Evolutionary conservation across 2,888 invertebrate species (phyloP).

Genomic region (Chalcosyrphus nemorum): DNA sequence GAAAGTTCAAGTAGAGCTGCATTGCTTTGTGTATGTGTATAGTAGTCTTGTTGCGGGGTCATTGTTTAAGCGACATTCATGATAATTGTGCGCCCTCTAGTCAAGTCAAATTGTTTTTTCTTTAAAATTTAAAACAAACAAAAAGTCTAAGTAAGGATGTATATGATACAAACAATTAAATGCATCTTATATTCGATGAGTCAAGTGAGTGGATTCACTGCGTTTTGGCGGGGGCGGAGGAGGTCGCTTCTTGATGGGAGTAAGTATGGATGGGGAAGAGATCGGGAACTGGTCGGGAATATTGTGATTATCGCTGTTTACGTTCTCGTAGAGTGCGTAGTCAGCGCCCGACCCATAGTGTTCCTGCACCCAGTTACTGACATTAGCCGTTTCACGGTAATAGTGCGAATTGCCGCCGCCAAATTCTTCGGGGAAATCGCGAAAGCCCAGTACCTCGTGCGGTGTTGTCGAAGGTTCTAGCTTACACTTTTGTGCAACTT

Average conservation of each 20-base stretch:
- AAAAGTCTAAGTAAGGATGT: neutral
- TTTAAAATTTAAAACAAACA: constrained; percentile 7
- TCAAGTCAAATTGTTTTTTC: constrained; percentile 12
- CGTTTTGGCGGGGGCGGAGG: constrained; percentile 96
- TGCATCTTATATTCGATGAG: constrained; percentile 79
- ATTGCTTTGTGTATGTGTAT: constrained; percentile 20
- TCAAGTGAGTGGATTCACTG: constrained; percentile 92
- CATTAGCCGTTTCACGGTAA: constrained; percentile 86
- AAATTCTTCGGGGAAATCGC: constrained; percentile 87
- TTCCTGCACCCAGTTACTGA: constrained; percentile 94
- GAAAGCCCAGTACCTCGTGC: constrained; percentile 94
- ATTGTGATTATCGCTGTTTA: constrained; percentile 81
- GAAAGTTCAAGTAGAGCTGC: constrained; percentile 39
- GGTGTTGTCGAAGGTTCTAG: constrained; percentile 93
- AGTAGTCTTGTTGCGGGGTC: constrained; percentile 38
- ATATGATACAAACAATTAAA: constrained; percentile 18
- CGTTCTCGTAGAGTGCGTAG: constrained; percentile 87
- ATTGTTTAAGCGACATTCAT: constrained; percentile 8
- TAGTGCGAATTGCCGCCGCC: constrained; percentile 78
- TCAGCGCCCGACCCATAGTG: constrained; percentile 86
- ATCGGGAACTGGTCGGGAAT: constrained; percentile 65
- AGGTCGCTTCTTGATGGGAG: constrained; percentile 86
- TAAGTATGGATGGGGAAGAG: constrained; percentile 72
- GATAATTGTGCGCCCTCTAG: constrained; percentile 51
- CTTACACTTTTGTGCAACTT: constrained; percentile 96